Conservation (phyloP, 1,140 invertebrate species). For the Eriocheir sinensis region DNA sequence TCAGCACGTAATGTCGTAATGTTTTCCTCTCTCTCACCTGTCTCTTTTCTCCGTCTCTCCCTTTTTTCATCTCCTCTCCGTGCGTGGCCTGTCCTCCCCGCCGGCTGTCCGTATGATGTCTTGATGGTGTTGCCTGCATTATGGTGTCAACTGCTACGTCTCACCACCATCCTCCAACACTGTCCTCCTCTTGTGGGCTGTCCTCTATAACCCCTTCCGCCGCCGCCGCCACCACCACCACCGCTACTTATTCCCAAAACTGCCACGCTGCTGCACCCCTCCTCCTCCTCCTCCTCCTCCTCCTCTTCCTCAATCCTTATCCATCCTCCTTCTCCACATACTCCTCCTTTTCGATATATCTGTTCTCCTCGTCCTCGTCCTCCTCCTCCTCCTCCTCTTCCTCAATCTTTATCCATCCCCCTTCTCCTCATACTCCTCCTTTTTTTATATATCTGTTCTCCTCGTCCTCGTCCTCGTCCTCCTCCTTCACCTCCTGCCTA, state of each 20-base stretch:
- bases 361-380: too few species aligned
- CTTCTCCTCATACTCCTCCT: neutral
- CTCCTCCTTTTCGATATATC: neutral
- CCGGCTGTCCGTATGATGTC: neutral
- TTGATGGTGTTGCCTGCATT: constrained; percentile 45
- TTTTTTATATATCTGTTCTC: neutral
- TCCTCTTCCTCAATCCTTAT: neutral
- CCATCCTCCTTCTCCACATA: neutral
- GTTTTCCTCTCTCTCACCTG: neutral
- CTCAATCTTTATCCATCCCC: neutral
- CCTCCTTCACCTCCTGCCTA: neutral
- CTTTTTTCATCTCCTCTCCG: constrained; percentile 21
- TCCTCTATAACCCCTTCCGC: neutral
- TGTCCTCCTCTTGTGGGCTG: neutral
- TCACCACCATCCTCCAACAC: constrained; percentile 10
- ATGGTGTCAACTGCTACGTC: constrained; percentile 46
- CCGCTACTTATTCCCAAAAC: neutral
- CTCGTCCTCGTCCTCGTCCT: neutral
- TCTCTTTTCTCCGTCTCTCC: neutral
- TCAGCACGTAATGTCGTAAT: constrained; percentile 9
- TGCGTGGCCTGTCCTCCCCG: neutral
- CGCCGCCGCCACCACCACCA: neutral
- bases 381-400: neutral
- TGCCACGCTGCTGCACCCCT: neutral
- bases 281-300: neutral